Evolutionary conservation across 1,140 invertebrate genomes (phyloP).

Genomic region (Polypedilum vanderplanki): DNA sequence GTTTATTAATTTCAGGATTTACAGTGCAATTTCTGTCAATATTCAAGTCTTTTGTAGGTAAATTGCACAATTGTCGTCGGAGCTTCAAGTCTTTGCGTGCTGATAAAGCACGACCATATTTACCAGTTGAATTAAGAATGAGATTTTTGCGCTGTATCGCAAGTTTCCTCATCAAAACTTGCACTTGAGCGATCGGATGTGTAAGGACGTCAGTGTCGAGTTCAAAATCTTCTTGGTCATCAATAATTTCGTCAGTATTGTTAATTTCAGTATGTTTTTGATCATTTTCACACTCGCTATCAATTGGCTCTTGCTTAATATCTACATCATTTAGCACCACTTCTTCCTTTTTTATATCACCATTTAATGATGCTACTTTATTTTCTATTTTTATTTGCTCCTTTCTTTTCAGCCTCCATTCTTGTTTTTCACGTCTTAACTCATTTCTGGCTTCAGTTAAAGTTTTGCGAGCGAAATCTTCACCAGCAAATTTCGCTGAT

Average conservation of each 20-base stretch:
- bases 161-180: slow-evolving; percentile 47
- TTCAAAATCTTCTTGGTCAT: background rate
- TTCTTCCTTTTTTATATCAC: slow-evolving; percentile 31
- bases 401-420: slow-evolving; percentile 30
- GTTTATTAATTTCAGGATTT: background rate
- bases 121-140: slow-evolving; percentile 47
- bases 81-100: slow-evolving; percentile 58
- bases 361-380: slow-evolving; percentile 26
- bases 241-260: slow-evolving; percentile 13
- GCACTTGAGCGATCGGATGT: slow-evolving; percentile 56
- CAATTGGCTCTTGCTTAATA: slow-evolving; percentile 32
- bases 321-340: slow-evolving; percentile 23
- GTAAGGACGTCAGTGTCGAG: slow-evolving; percentile 33
- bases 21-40: background rate
- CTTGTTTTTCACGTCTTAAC: slow-evolving; percentile 35
- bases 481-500: slow-evolving; percentile 60
- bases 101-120: slow-evolving; percentile 52
- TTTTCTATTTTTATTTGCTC: slow-evolving; percentile 32
- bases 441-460: slow-evolving; percentile 41
- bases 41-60: slow-evolving; percentile 50
- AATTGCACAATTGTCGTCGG: slow-evolving; percentile 53
- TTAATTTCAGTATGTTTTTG: slow-evolving; percentile 31
- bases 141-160: slow-evolving; percentile 43
- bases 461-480: slow-evolving; percentile 54
- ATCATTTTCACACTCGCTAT: slow-evolving; percentile 21